phyloP scores from a whole-genome alignment of 2,113 vertebrate genomes.

The Chroicocephalus ridibundus region DNA sequence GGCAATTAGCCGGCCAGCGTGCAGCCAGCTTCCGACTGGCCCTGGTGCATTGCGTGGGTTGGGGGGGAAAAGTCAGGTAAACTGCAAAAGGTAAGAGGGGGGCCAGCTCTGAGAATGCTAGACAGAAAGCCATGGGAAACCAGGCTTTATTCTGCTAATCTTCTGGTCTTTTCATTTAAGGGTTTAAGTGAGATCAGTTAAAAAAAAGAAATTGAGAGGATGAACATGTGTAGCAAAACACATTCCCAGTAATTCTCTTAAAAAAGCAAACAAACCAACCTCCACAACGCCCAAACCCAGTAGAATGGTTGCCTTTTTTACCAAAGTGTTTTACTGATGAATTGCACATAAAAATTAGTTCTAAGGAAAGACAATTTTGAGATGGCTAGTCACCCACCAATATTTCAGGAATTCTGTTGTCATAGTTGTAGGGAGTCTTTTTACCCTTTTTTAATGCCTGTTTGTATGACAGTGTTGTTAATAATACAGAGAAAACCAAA shows the following conservation, averaged over 20 bases:
- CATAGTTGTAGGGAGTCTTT: neutral
- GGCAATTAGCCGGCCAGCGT: neutral
- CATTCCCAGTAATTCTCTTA: neutral
- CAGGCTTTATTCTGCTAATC: neutral
- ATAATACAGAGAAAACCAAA: neutral
- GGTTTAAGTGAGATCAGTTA: neutral
- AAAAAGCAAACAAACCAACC: neutral
- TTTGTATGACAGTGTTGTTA: neutral
- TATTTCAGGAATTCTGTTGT: neutral
- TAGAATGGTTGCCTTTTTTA: neutral
- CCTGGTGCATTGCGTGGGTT: rapidly evolving
- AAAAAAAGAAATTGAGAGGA: neutral
- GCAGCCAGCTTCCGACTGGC: rapidly evolving
- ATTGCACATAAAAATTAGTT: neutral
- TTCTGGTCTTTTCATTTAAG: neutral
- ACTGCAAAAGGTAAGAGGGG: neutral
- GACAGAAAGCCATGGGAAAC: neutral
- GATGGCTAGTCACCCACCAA: neutral
- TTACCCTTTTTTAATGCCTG: neutral
- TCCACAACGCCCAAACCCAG: too few species aligned
- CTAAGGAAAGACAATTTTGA: neutral
- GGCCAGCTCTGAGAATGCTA: neutral
- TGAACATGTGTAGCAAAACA: neutral
- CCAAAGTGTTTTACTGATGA: neutral
- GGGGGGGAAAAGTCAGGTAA: neutral